phyloP scores from a whole-genome alignment of 2,797 vertebrate genomes.

The Gallinago nigripennis region DNA sequence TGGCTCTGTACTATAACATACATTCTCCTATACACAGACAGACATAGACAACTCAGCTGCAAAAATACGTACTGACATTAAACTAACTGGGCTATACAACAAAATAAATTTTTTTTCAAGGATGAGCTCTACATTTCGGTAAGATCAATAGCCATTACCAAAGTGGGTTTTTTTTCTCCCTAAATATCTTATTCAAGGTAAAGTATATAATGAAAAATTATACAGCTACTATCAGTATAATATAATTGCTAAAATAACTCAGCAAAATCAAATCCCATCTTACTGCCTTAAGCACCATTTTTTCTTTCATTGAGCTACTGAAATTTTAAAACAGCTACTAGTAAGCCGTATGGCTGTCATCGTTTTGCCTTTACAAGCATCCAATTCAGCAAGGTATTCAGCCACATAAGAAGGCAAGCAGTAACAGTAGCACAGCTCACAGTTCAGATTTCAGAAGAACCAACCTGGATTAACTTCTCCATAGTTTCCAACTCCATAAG shows the following conservation, averaged over 20 bases:
- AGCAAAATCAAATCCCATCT: background rate
- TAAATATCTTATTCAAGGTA: background rate
- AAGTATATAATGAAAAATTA: background rate
- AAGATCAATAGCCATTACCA: background rate
- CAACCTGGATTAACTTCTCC: constrained; percentile 95
- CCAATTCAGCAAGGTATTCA: background rate
- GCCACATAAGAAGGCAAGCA: background rate
- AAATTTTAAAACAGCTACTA: background rate
- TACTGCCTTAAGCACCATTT: background rate
- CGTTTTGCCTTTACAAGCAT: background rate
- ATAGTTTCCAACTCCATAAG: constrained; percentile 94
- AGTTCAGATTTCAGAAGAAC: background rate
- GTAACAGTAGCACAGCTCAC: background rate
- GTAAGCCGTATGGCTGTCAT: background rate
- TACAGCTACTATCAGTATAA: background rate
- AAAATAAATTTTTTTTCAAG: background rate
- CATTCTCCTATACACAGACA: background rate
- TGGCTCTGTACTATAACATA: background rate
- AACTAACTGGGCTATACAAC: background rate
- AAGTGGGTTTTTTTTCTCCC: background rate
- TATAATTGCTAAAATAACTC: background rate
- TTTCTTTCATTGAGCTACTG: background rate
- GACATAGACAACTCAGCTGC: background rate
- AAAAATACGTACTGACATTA: background rate
- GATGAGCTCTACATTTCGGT: background rate